Percentiles rank a stretch among this genome's conserved stretches.
Evolutionary conservation across 2,888 invertebrate species (phyloP).

Genomic region (Pecten maximus): DNA sequence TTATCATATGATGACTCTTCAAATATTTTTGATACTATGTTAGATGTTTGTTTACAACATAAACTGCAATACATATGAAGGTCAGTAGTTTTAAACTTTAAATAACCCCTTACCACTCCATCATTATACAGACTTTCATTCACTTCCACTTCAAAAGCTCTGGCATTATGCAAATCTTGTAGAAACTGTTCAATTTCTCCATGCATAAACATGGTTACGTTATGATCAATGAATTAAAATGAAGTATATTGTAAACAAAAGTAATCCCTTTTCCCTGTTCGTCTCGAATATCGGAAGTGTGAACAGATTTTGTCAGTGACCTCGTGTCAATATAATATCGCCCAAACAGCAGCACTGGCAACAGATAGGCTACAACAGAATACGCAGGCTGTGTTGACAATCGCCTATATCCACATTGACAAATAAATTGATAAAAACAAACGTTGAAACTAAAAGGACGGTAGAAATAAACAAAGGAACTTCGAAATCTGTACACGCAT

Average conservation of each 20-base stretch:
- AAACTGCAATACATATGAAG: not conserved
- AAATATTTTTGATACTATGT: too few relatives aligned
- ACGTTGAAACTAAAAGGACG: not conserved
- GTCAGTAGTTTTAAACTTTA: not conserved
- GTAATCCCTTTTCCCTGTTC: not conserved
- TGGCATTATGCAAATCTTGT: not conserved
- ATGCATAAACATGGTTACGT: conserved; percentile 6
- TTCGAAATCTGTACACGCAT: not conserved
- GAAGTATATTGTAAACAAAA: not conserved
- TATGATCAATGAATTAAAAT: not conserved
- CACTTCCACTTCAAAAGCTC: not conserved
- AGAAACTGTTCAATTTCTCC: conserved; percentile 21
- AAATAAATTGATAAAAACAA: not conserved
- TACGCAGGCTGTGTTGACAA: not conserved
- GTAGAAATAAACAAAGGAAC: not conserved
- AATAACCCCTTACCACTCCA: not conserved
- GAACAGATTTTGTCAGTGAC: not conserved
- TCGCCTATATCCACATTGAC: not conserved
- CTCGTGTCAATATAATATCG: not conserved
- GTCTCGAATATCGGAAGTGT: not conserved
- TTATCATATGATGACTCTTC: too few relatives aligned
- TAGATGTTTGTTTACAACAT: too few relatives aligned
- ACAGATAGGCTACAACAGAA: not conserved
- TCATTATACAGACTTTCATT: conserved; percentile 1
- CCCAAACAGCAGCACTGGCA: not conserved